Conservation (phyloP, 64 coral and sea anemone genomes). For the Hydrozoanthus tunicans region DNA sequence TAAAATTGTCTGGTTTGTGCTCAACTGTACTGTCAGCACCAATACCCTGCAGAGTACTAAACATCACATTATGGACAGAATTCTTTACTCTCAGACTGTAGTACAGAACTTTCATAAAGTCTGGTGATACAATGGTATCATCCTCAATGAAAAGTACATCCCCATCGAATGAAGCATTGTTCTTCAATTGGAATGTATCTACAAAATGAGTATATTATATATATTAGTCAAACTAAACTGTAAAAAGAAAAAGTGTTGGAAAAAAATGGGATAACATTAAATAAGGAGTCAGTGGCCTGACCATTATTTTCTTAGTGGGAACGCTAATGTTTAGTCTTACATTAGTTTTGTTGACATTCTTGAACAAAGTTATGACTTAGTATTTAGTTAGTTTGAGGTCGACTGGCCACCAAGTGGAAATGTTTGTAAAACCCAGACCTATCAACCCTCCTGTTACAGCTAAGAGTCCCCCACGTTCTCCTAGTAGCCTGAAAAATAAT, state of each 20-base stretch:
- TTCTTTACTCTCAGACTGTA: conserved; percentile 84
- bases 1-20: conserved; percentile 82
- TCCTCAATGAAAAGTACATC: conserved; percentile 94
- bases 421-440: too few species aligned
- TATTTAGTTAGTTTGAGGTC: too few species aligned
- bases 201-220: not conserved
- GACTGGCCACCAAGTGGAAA: too few species aligned
- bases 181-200: conserved; percentile 88
- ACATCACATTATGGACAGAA: conserved; percentile 67
- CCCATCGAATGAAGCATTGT: conserved; percentile 75
- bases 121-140: conserved; percentile 78
- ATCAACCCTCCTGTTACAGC: too few species aligned
- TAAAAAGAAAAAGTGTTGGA: not conserved
- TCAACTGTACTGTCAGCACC: conserved; percentile 73
- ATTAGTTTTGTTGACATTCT: too few species aligned
- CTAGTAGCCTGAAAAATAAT: too few species aligned
- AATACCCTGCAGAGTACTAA: conserved; percentile 81
- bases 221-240: too few species aligned
- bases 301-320: too few species aligned
- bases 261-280: not conserved
- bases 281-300: not conserved
- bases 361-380: too few species aligned
- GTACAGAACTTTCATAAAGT: conserved; percentile 93
- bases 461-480: too few species aligned
- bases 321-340: too few species aligned